Percentiles rank a stretch among this genome's conserved stretches.
phyloP scores from a whole-genome alignment of 2,888 invertebrate species.

The Taphrorychus bicolor region DNA sequence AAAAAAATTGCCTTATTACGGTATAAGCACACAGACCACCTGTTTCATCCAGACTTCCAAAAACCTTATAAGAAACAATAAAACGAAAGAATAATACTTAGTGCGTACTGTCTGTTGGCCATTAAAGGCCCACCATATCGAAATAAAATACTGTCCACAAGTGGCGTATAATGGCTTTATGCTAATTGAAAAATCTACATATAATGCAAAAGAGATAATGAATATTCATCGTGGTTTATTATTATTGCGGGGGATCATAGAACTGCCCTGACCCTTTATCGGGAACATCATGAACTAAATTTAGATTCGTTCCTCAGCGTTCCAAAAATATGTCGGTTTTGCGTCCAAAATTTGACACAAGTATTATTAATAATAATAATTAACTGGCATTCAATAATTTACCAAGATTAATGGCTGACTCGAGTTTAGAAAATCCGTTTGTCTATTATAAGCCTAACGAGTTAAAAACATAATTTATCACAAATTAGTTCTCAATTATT shows the following conservation, averaged over 20 bases:
- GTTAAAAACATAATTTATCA: not conserved
- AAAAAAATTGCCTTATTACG: no score
- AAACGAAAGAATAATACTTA: constrained; percentile 3
- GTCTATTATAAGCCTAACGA: not conserved
- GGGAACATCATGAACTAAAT: not conserved
- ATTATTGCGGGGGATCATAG: constrained; percentile 49
- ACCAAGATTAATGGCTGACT: not conserved
- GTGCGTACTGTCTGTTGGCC: constrained; percentile 20
- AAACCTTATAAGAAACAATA: not conserved
- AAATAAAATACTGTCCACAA: constrained; percentile 51
- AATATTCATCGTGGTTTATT: constrained; percentile 54
- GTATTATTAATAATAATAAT: not conserved
- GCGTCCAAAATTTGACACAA: not conserved
- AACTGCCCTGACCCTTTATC: constrained; percentile 54
- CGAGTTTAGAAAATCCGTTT: not conserved
- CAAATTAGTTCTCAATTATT: no score
- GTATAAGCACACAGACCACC: not conserved
- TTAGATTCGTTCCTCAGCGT: no score
- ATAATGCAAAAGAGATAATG: constrained; percentile 54
- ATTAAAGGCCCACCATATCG: constrained; percentile 35
- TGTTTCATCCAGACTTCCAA: not conserved
- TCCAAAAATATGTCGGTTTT: not conserved
- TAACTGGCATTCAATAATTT: not conserved
- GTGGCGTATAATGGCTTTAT: constrained; percentile 51
- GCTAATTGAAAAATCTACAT: constrained; percentile 56